Percentiles rank a stretch among this genome's conserved stretches.
Evolutionary conservation across 2,113 vertebrate species (phyloP).

Genomic region (Macrotus californicus): DNA sequence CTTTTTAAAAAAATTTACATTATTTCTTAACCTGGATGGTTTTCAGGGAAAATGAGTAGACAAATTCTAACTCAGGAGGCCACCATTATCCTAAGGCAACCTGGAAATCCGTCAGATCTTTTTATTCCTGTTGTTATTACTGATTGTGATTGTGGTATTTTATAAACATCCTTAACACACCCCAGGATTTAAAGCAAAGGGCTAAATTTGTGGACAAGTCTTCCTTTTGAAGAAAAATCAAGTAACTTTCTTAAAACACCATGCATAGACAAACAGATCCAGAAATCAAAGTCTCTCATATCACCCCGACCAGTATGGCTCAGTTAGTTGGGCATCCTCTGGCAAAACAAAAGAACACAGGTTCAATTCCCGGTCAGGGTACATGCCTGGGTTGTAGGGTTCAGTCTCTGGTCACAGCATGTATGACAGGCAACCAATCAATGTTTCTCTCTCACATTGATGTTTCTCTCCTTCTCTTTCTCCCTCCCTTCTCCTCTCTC

Average conservation of each 20-base stretch:
- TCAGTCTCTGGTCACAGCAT: too few species aligned
- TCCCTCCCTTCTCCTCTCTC: too few species aligned
- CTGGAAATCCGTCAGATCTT: background rate
- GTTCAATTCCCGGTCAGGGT: too few species aligned
- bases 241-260: slow-evolving; percentile 2
- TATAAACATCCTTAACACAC: slow-evolving; percentile 7
- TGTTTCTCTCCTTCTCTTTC: too few species aligned
- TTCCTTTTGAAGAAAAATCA: slow-evolving; percentile 1
- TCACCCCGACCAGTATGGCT: too few species aligned
- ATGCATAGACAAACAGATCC: background rate
- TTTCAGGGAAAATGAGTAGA: background rate
- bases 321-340: too few species aligned
- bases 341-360: too few species aligned
- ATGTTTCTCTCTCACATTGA: too few species aligned
- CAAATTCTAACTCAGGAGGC: background rate
- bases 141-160: background rate
- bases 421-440: too few species aligned
- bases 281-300: slow-evolving; percentile 13
- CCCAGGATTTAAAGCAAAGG: background rate
- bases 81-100: background rate
- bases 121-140: slow-evolving; percentile 18
- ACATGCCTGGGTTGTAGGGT: too few species aligned
- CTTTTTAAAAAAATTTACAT: background rate
- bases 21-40: background rate
- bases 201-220: background rate